A percentile compares a stretch with the other conserved stretches of the same genome.
Evolutionary conservation across 2,888 invertebrate species (phyloP).

Genomic region (Gastrophysa polygoni): DNA sequence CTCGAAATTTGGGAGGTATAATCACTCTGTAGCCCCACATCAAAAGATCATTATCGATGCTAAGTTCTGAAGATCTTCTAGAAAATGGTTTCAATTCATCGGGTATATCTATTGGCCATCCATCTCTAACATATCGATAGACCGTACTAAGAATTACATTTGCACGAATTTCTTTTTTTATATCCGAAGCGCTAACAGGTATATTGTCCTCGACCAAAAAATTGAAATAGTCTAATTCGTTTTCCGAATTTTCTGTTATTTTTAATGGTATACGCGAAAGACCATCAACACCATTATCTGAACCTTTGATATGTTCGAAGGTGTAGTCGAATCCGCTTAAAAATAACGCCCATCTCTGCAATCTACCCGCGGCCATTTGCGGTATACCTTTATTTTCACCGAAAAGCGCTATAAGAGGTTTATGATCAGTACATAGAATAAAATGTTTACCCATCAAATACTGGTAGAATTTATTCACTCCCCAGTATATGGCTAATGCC

Average conservation of each 20-base stretch:
- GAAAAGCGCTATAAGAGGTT: constrained; percentile 23
- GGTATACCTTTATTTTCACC: constrained; percentile 19
- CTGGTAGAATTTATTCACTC: constrained; percentile 17
- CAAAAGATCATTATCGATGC: constrained; percentile 26
- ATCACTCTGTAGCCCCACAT: constrained; percentile 42
- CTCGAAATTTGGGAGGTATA: constrained; percentile 34
- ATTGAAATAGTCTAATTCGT: constrained; percentile 4
- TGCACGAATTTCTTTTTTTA: constrained; percentile 6
- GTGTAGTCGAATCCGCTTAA: constrained; percentile 5
- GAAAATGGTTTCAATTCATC: constrained; percentile 11
- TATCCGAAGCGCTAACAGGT: constrained; percentile 1
- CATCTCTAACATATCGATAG: constrained; percentile 6
- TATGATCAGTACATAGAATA: constrained; percentile 22
- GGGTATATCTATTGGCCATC: not conserved
- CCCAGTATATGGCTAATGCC: constrained; percentile 20
- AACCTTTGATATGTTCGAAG: constrained; percentile 6
- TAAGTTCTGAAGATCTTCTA: constrained; percentile 19
- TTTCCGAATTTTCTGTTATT: not conserved
- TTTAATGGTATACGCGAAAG: not conserved
- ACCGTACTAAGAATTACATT: constrained; percentile 5
- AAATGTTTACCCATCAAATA: constrained; percentile 21
- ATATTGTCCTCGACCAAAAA: constrained; percentile 13
- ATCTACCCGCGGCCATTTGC: constrained; percentile 15
- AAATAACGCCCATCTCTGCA: constrained; percentile 26
- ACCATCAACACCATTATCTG: constrained; percentile 10